Evolutionary conservation across 2,113 vertebrate species (phyloP), one percentile per base, ranked within the genome.

Genomic region (Pachypanchax playfairii): DNA sequence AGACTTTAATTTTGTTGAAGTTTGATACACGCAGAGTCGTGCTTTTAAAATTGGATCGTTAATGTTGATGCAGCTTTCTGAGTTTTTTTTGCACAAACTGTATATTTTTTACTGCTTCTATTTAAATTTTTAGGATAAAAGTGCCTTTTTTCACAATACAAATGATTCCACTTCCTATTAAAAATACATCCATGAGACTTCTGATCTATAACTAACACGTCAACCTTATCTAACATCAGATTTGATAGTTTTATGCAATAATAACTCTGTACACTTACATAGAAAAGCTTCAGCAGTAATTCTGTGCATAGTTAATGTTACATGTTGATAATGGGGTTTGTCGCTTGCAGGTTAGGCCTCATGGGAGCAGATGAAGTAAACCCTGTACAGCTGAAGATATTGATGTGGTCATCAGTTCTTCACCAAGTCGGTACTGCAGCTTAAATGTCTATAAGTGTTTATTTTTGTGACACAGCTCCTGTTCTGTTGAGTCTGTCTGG

Each of bases 301-400:
- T 39, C 6, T 18, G n/a, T 6, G 18, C 18, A 22, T 14, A 2
- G 11, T 11, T 24, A 13, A 24, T 18, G 25, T 11, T 18, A 13
- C 41, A 29, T 58, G 17, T 36, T 39, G 15, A 65, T 24, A 43
- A 72, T 17, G 1, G 12, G 4, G 1, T 74, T 15, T 73, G 9
- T n/a, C n/a, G 12, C 9, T 38, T 26, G 7, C 24, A 67, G 61
- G 46, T 48, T 63, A 66, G 56, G 50, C 82, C 80, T 78, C 65
- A 76, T 83, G 77, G 83, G 73, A 75, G 70, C 60, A 25, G 51
- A 68, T 82, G 79, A 77, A 58, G 64, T 80, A 50, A 55, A 72
- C 44, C 61, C 60, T 76, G 67, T 71, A 44, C 60, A 83, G 47
- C 65, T 75, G 70, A 65, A 73, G 65, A 78, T 46, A 44, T 26